These are phyloP conservation scores for Mormyrops boulengeri DNA, from an alignment of 2,797 vertebrate genomes.

Conservation along the genomic window DNA sequence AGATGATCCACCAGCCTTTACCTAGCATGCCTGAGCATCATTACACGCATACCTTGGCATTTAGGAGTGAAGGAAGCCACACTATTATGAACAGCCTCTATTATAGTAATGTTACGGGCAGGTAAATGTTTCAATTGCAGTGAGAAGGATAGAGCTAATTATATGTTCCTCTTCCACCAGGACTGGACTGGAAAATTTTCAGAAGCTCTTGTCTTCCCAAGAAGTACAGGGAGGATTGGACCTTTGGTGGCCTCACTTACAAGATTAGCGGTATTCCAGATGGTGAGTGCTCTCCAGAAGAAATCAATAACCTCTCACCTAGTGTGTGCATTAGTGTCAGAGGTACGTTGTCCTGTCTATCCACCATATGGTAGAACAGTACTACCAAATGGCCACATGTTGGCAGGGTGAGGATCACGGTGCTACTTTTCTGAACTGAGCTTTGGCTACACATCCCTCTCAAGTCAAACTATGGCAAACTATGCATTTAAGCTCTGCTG, in stretches of 20 bases:
- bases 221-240: constrained; percentile 82
- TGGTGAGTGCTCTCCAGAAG: constrained; percentile 59
- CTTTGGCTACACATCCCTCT: constrained; percentile 41
- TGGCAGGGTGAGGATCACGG: constrained; percentile 38
- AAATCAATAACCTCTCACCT: neutral
- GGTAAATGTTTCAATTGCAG: constrained; percentile 16
- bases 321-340: neutral
- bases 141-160: neutral
- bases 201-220: constrained; percentile 90
- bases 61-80: neutral
- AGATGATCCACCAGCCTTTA: neutral
- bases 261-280: constrained; percentile 85
- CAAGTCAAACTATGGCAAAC: constrained; percentile 59
- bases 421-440: constrained; percentile 53
- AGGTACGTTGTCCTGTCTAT: neutral
- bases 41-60: neutral
- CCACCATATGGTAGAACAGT: neutral
- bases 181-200: constrained; percentile 74
- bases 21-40: neutral
- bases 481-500: constrained; percentile 64
- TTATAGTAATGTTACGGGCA: constrained; percentile 1
- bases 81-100: constrained; percentile 1
- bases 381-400: neutral
- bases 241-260: constrained; percentile 85
- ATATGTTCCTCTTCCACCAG: constrained; percentile 37